phyloP scores from a whole-genome alignment of 1,140 invertebrate genomes.

The Globodera ellingtonae region DNA sequence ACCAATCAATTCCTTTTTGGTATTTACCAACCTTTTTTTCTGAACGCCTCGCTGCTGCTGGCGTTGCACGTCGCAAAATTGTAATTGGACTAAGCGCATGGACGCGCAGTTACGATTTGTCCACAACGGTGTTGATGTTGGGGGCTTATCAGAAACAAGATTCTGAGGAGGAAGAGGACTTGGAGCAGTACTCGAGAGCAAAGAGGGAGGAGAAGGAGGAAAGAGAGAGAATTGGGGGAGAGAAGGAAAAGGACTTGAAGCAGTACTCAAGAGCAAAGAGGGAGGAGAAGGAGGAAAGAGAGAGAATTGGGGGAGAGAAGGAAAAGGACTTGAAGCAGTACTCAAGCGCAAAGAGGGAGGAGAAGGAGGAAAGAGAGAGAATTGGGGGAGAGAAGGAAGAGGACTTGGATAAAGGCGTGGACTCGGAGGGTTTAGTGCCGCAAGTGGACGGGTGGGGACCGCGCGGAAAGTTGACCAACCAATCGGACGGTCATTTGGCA shows the following conservation, averaged over 20 bases:
- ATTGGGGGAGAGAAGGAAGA: too few relatives aligned
- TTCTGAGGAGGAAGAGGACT: neutral
- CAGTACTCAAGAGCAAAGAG: too few relatives aligned
- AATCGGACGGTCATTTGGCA: constrained; percentile 25
- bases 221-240: neutral
- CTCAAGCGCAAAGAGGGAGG: too few relatives aligned
- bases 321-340: too few relatives aligned
- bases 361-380: too few relatives aligned
- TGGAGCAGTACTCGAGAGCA: neutral
- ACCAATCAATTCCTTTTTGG: neutral
- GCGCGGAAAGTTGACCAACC: neutral
- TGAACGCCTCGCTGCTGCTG: constrained; percentile 22
- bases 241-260: neutral
- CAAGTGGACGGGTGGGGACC: constrained; percentile 1
- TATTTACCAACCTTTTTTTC: neutral
- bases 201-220: constrained; percentile 1
- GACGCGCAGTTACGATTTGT: constrained; percentile 12
- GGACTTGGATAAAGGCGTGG: neutral
- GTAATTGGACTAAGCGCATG: constrained; percentile 20
- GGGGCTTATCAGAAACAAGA: neutral
- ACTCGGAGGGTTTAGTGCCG: neutral
- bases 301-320: too few relatives aligned
- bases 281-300: too few relatives aligned
- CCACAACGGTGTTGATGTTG: neutral
- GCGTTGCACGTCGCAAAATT: constrained; percentile 23